Conservation (phyloP, 2,113 vertebrate species). For the Phylloscopus trochiloides region DNA sequence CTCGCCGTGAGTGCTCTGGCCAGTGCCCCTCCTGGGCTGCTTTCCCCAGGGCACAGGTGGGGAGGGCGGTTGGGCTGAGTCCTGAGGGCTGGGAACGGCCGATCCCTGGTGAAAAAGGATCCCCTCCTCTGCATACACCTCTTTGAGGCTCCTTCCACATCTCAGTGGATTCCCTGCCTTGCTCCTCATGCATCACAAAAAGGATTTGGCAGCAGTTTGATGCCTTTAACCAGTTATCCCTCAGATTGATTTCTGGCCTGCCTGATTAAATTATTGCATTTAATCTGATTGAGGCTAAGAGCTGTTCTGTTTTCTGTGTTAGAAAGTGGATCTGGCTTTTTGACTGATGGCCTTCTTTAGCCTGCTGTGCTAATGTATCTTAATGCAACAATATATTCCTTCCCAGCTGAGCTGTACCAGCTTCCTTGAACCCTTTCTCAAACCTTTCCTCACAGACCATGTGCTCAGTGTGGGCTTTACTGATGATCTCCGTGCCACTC, state of each 20-base stretch:
- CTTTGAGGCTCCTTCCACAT: background rate
- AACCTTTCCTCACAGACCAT: background rate
- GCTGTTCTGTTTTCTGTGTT: background rate
- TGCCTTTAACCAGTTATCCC: background rate
- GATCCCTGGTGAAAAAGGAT: background rate
- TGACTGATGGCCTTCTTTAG: background rate
- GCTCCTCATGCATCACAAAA: background rate
- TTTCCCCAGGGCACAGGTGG: background rate
- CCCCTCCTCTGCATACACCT: background rate
- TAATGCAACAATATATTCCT: background rate
- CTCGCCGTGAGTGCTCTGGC: conserved; percentile 69
- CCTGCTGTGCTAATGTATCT: background rate
- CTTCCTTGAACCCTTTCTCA: background rate
- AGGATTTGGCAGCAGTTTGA: background rate
- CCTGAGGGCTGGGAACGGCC: background rate
- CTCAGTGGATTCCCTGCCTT: background rate
- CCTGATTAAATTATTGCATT: background rate
- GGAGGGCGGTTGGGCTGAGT: background rate
- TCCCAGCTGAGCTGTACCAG: accelerated
- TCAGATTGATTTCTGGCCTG: background rate
- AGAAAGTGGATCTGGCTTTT: background rate
- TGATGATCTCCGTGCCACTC: background rate
- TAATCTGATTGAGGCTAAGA: background rate
- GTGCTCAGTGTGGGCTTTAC: background rate
- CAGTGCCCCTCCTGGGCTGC: background rate